phyloP scores from a whole-genome alignment of 2,888 invertebrate genomes.

The Automeris io region DNA sequence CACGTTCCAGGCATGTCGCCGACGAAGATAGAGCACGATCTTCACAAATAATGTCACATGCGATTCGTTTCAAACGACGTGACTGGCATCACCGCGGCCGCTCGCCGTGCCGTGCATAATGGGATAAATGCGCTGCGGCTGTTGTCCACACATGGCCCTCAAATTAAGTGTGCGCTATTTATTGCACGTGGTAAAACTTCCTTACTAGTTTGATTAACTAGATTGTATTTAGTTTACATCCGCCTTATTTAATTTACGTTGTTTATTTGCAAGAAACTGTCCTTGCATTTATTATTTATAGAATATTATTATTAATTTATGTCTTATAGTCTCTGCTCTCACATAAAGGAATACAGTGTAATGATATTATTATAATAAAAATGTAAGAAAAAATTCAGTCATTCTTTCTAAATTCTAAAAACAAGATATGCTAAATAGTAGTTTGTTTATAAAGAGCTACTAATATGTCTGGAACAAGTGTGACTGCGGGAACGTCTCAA shows the following conservation, averaged over 20 bases:
- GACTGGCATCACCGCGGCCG: conserved; percentile 71
- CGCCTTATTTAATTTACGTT: conserved; percentile 42
- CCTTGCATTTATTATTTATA: too few relatives aligned
- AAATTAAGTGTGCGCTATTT: conserved; percentile 72
- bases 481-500: conserved; percentile 61
- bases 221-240: conserved; percentile 52
- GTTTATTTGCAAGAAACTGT: conserved; percentile 28
- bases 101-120: conserved; percentile 71
- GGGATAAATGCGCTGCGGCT: conserved; percentile 75
- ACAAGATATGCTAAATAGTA: too few relatives aligned
- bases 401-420: too few relatives aligned
- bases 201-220: conserved; percentile 64
- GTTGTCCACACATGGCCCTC: conserved; percentile 72
- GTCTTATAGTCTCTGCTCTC: too few relatives aligned
- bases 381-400: too few relatives aligned
- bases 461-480: conserved; percentile 27
- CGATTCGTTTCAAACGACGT: conserved; percentile 76
- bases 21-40: conserved; percentile 78
- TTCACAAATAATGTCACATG: conserved; percentile 78
- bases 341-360: too few relatives aligned
- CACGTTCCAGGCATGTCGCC: conserved; percentile 72
- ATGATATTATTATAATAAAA: too few relatives aligned
- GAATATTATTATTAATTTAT: too few relatives aligned
- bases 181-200: conserved; percentile 61
- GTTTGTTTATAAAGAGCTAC: too few relatives aligned